Evolutionary conservation across 2,888 invertebrate genomes (phyloP), one percentile per base, ranked within the genome.

Genomic region (Creontiades dilutus): DNA sequence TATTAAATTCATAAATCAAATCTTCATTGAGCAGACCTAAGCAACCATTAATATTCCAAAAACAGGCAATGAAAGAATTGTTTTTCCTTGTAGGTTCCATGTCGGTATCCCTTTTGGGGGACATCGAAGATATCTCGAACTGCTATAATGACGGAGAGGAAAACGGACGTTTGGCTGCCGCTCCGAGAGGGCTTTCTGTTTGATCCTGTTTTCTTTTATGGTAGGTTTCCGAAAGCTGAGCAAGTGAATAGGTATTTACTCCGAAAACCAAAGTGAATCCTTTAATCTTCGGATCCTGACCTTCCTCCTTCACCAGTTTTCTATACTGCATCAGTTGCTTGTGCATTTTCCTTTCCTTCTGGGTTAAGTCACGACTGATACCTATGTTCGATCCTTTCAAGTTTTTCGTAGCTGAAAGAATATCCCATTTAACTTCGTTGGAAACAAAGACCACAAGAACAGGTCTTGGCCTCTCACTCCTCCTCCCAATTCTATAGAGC

Each of bases 221-320:
- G 16, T 80, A 28, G 12, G n/a, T n/a, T 37, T 80, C 80, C 5
- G 80, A 23, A 4, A 80, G 80, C 28, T 80, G 80, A 12, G 37
- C 80, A 13, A 80, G 80, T 3, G 80, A 80, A 11, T 16, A 52
- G 11, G 52, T 5, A 12, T 52, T 52, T 11, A 3, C 52, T 16
- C 52, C 52, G 16, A 52, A 52, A 52, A 16, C 28, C 19, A 46
- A 3, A 12, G 46, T 80, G 5, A 80, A 46, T 4, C 80, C 80
- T 28, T 80, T 80, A 13, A 80, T 80, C n/a, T 80, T 80, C 0
- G 80, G 80, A n/a, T 80, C 80, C 0, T 28, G 80, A 16, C 37
- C 80, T 4, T 80, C 80, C 7, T 80, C 80, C 16, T 37, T 80
- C 16, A 46, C 80, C 80, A 80, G 9, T 28, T 46, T 9, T 23